A percentile compares a stretch with the other conserved stretches of the same genome.
phyloP scores from a whole-genome alignment of 2,888 invertebrate species.

The Ceriagrion tenellum region DNA sequence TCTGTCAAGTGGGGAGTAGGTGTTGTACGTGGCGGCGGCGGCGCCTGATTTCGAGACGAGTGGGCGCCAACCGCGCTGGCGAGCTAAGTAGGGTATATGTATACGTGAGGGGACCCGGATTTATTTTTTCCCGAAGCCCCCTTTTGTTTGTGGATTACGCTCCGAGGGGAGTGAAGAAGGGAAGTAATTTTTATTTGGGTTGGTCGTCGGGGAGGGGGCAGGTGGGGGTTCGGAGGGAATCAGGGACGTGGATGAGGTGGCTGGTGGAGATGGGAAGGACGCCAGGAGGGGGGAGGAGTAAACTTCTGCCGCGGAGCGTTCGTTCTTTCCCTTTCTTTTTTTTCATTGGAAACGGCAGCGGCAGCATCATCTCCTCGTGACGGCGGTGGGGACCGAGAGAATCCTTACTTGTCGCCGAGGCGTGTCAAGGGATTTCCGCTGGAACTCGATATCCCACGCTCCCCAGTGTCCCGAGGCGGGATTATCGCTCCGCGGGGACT shows the following conservation, averaged over 20 bases:
- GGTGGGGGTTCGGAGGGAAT: too few relatives aligned
- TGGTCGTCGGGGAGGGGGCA: not conserved
- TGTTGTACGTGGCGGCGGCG: not conserved
- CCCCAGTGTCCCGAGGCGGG: not conserved
- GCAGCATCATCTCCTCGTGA: not conserved
- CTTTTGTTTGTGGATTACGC: not conserved
- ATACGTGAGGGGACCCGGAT: not conserved
- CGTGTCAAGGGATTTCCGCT: not conserved
- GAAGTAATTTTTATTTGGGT: too few relatives aligned
- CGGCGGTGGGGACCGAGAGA: not conserved
- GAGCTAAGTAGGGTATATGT: not conserved
- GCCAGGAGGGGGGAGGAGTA: not conserved
- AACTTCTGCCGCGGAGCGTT: not conserved
- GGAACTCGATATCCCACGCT: constrained; percentile 5
- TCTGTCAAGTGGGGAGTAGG: too few relatives aligned
- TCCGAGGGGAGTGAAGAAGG: too few relatives aligned
- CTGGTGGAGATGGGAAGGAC: not conserved
- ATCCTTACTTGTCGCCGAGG: constrained; percentile 1
- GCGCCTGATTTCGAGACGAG: not conserved
- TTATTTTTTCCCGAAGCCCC: not conserved
- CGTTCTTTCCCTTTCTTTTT: not conserved
- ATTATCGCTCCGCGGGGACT: not conserved
- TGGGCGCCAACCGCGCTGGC: not conserved
- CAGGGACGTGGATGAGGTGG: not conserved
- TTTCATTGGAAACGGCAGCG: not conserved